A percentile compares a stretch with the other conserved stretches of the same genome.
Conservation (phyloP, 2,888 invertebrate species). For the Didymodactylos carnosus region DNA sequence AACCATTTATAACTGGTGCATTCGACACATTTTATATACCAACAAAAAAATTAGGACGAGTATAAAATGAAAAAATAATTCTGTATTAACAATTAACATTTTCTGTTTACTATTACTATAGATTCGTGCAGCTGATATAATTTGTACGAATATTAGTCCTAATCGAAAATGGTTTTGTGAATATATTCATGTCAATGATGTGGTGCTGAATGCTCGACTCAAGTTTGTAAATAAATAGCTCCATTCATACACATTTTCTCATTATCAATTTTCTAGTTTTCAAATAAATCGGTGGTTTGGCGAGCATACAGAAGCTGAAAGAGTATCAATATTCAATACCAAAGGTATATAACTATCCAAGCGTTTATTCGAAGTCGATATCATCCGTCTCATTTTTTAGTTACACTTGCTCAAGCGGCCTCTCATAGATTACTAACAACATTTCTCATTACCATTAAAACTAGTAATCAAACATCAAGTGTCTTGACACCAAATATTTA, state of each 20-base stretch:
- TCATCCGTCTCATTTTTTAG: too few relatives aligned
- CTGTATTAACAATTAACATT: too few relatives aligned
- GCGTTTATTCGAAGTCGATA: too few relatives aligned
- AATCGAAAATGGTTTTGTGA: not conserved
- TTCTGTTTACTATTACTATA: not conserved
- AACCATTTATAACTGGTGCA: not conserved
- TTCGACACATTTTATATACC: not conserved
- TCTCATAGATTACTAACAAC: not conserved
- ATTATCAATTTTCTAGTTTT: too few relatives aligned
- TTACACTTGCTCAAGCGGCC: not conserved
- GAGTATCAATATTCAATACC: not conserved
- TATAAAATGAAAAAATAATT: too few relatives aligned
- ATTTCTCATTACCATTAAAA: not conserved
- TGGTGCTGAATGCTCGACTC: not conserved
- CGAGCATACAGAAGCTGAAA: not conserved
- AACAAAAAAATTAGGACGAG: not conserved
- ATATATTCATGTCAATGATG: not conserved
- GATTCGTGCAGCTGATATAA: not conserved
- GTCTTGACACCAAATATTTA: not conserved
- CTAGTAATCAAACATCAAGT: not conserved
- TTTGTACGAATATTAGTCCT: not conserved
- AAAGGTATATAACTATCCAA: too few relatives aligned
- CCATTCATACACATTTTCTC: not conserved
- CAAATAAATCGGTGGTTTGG: not conserved
- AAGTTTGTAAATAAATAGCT: too few relatives aligned